Conservation (phyloP, 1,140 invertebrate species). For the Drosophila cardini region DNA sequence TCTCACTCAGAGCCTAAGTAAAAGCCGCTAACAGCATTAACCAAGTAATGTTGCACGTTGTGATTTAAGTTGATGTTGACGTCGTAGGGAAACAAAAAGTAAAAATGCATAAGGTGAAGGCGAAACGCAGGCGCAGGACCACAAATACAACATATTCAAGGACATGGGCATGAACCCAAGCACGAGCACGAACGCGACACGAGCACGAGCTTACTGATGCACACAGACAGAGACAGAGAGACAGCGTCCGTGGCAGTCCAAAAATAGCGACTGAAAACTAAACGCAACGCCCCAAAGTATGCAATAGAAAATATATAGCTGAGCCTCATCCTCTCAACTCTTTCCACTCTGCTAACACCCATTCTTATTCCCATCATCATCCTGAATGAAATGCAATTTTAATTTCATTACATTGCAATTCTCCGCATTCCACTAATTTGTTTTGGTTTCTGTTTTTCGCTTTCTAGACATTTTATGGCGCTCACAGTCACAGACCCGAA, state of each 20-base stretch:
- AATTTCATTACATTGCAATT: conserved; percentile 67
- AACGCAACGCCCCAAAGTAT: conserved; percentile 46
- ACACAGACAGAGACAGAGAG: not conserved
- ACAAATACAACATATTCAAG: conserved; percentile 30
- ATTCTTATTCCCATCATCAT: no score
- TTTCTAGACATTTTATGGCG: conserved; percentile 34
- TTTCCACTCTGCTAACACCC: no score
- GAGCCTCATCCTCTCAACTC: conserved; percentile 10
- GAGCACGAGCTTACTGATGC: not conserved
- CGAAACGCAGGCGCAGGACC: conserved; percentile 18
- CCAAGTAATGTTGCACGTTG: conserved; percentile 23
- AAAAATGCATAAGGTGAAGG: conserved; percentile 8
- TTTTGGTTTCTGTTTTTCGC: conserved; percentile 47
- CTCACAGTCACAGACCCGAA: conserved; percentile 26
- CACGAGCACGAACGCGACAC: no score
- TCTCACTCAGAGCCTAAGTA: conserved; percentile 21
- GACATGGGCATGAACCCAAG: conserved; percentile 17
- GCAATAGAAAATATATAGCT: conserved; percentile 43
- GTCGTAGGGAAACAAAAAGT: not conserved
- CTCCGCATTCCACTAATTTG: conserved; percentile 45
- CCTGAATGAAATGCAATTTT: conserved; percentile 60
- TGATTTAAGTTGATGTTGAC: conserved; percentile 23
- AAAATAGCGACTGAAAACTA: conserved; percentile 38
- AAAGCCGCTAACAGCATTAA: conserved; percentile 13
- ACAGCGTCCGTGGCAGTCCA: conserved; percentile 9